These are phyloP conservation scores for Vanessa cardui DNA, from an alignment of 2,888 invertebrate genomes.

Conservation along the genomic window DNA sequence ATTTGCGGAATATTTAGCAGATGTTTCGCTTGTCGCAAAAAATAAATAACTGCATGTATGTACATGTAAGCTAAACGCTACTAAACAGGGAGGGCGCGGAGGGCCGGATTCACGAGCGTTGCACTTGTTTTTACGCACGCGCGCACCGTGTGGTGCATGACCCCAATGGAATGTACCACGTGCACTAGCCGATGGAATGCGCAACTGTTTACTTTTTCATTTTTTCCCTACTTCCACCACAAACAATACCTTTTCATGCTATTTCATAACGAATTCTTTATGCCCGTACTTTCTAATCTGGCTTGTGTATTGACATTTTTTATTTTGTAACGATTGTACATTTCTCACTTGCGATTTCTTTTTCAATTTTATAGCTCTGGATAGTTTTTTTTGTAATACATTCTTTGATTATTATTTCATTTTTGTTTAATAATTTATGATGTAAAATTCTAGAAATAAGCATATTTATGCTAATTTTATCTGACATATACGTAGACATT, in stretches of 20 bases:
- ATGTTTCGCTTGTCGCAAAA: constrained; percentile 26
- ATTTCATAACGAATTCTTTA: constrained; percentile 76
- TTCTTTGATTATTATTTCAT: too few species aligned
- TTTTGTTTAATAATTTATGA: too few species aligned
- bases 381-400: not conserved
- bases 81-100: constrained; percentile 18
- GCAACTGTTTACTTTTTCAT: constrained; percentile 80
- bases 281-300: constrained; percentile 41
- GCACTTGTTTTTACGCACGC: constrained; percentile 78
- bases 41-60: constrained; percentile 10
- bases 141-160: constrained; percentile 76
- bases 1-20: constrained; percentile 23
- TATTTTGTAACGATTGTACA: constrained; percentile 31
- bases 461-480: not conserved
- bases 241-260: constrained; percentile 78
- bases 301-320: constrained; percentile 34
- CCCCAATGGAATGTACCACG: constrained; percentile 81
- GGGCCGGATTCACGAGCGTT: constrained; percentile 50
- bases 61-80: constrained; percentile 26
- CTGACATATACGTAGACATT: too few species aligned
- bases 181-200: constrained; percentile 79
- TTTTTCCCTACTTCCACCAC: constrained; percentile 67
- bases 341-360: constrained; percentile 20
- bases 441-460: too few species aligned
- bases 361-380: constrained; percentile 21